A percentile compares a stretch with the other conserved stretches of the same genome.
Conservation (phyloP, 2,113 vertebrate genomes). For the Coregonus clupeaformis region DNA sequence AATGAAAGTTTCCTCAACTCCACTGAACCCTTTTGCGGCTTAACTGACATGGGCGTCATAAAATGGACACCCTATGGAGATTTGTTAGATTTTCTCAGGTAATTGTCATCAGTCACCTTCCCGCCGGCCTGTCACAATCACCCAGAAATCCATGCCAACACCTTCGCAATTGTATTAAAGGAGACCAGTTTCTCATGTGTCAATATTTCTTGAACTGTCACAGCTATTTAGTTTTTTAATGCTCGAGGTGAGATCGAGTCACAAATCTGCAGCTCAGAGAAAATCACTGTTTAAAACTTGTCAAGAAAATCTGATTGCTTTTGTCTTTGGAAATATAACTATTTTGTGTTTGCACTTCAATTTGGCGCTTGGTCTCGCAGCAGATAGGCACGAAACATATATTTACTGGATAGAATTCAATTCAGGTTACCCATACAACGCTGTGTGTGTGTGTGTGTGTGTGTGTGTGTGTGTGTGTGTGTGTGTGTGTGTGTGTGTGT, state of each 20-base stretch:
- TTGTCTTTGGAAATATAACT: background rate
- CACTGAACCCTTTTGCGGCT: slow-evolving; percentile 16
- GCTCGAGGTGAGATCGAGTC: background rate
- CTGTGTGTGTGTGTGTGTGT: background rate
- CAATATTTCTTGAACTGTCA: slow-evolving; percentile 3
- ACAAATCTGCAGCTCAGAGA: background rate
- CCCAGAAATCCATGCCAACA: slow-evolving; percentile 10
- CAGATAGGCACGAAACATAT: background rate
- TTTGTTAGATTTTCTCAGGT: background rate
- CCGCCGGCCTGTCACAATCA: slow-evolving; percentile 6
- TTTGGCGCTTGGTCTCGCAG: background rate
- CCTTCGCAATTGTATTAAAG: background rate
- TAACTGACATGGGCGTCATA: slow-evolving; percentile 16
- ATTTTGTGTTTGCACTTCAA: background rate
- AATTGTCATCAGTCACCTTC: slow-evolving; percentile 17
- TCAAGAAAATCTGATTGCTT: background rate
- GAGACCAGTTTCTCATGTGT: background rate
- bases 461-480: background rate
- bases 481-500: no score
- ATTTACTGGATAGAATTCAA: background rate
- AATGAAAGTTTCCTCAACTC: slow-evolving; percentile 8
- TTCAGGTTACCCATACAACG: background rate
- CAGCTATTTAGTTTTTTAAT: no score
- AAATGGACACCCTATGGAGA: slow-evolving; percentile 2
- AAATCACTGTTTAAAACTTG: background rate